A percentile compares a stretch with the other conserved stretches of the same genome.
Conservation (phyloP, 2,797 vertebrate species). For the Galaxias olidus region DNA sequence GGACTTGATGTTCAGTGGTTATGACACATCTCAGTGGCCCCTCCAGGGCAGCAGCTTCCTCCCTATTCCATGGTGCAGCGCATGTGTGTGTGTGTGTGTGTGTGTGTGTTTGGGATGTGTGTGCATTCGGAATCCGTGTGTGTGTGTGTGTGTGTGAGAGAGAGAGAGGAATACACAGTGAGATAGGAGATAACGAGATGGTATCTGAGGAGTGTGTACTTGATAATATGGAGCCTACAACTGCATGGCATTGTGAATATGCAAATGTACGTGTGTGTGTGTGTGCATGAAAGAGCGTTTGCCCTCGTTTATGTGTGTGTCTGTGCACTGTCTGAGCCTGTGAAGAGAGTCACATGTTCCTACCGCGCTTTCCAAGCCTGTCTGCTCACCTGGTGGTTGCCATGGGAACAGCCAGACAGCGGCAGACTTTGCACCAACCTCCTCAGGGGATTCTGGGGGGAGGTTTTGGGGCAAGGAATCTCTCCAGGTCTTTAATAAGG, state of each 20-base stretch:
- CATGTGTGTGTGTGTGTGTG: constrained; percentile 16
- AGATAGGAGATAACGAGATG: constrained; percentile 35
- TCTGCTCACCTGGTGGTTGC: constrained; percentile 83
- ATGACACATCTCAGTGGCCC: constrained; percentile 61
- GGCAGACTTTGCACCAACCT: constrained; percentile 78
- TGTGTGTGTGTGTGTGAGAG: constrained; percentile 17
- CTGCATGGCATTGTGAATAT: no score
- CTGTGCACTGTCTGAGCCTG: constrained; percentile 49
- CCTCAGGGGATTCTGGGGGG: constrained; percentile 63
- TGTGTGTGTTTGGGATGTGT: constrained; percentile 22
- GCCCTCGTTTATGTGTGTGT: background rate
- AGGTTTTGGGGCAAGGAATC: constrained; percentile 60
- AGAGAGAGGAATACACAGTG: constrained; percentile 13
- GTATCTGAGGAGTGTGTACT: constrained; percentile 30
- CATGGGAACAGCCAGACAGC: constrained; percentile 82
- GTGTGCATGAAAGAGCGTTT: background rate
- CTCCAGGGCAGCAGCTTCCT: constrained; percentile 43
- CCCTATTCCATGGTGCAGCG: constrained; percentile 41
- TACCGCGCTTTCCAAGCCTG: constrained; percentile 68
- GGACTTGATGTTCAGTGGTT: constrained; percentile 54
- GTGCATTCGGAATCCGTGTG: constrained; percentile 22
- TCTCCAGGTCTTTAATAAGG: constrained; percentile 36
- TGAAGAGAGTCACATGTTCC: constrained; percentile 70
- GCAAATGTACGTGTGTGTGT: constrained; percentile 1
- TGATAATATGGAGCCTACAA: background rate